phyloP scores from a whole-genome alignment of 2,113 vertebrate genomes.

The Nannobrachium achirus region DNA sequence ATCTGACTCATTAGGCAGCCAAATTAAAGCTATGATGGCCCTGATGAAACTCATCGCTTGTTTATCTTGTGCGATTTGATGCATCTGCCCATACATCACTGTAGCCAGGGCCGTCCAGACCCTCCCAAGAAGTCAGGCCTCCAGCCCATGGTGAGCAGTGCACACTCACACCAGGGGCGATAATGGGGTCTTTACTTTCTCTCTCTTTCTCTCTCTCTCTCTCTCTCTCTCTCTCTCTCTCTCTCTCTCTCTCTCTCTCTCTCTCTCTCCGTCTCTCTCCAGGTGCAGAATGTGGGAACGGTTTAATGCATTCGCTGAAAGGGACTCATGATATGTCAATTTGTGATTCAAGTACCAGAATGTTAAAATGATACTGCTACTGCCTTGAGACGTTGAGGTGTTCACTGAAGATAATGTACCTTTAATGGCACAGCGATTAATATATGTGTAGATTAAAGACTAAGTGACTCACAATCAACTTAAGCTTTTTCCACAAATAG shows the following conservation, averaged over 20 bases:
- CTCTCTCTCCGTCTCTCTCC: constrained; percentile 30
- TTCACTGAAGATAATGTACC: constrained; percentile 10
- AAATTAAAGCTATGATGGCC: constrained; percentile 97
- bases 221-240: constrained; percentile 7
- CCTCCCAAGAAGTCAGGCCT: constrained; percentile 75
- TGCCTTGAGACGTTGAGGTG: constrained; percentile 2
- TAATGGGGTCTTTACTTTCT: constrained; percentile 48
- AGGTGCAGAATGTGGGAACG: constrained; percentile 51
- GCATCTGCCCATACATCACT: constrained; percentile 91
- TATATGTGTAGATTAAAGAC: constrained; percentile 3
- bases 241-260: constrained; percentile 1
- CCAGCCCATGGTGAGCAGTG: constrained; percentile 47
- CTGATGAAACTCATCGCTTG: constrained; percentile 96
- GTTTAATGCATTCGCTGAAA: constrained; percentile 43
- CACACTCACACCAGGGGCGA: constrained; percentile 47
- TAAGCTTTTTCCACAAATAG: not conserved
- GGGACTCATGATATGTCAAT: constrained; percentile 64
- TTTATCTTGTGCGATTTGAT: constrained; percentile 97
- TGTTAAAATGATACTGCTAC: constrained; percentile 13
- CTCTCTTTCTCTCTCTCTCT: constrained; percentile 8
- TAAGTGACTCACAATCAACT: not conserved
- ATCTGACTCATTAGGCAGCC: constrained; percentile 97
- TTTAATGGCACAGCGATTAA: constrained; percentile 21
- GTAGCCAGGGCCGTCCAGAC: constrained; percentile 70
- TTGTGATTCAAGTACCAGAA: constrained; percentile 42